Evolutionary conservation across 2,888 invertebrate species (phyloP), one percentile per base, ranked within the genome.

Genomic region (Volucella bombylans): DNA sequence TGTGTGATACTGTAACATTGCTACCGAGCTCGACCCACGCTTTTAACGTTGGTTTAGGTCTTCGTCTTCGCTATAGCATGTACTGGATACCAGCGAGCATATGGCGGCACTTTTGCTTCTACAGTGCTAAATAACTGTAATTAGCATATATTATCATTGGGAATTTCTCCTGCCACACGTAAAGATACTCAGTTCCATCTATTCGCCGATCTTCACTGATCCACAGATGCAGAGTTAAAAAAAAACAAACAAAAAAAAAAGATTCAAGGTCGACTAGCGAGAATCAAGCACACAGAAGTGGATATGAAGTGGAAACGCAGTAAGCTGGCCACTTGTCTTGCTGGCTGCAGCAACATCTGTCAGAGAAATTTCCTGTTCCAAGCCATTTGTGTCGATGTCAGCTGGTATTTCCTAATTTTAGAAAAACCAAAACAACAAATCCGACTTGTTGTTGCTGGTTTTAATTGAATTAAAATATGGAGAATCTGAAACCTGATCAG

Each of bases 101-200:
- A 31, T 80, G 74, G 81, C 85, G 85, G 85, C 80, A 81, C 81
- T 85, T 80, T 85, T 71, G 81, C 76, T 74, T 62, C 62, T 62
- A 52, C 67, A 72, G 81, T 72, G 85, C 85, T 85, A 85, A 85
- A 81, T 77, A 85, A 85, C 81, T 57, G 76, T 81, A 85, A 85
- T 85, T 85, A 81, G 81, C 81, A 85, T 85, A 81, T 69, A 80
- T 81, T 85, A 85, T 81, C 76, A 68, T 72, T 50, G 59, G 72
- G 77, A 77, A 72, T 81, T 85, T 81, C 85, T 85, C 81, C 52
- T 41, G 55, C 11, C 31, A 31, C 31, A 31, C 6, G 31, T 6
- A 31, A 6, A 31, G 31, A 31, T 31, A 31, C 31, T 6, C 31
- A 31, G 6, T 6, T 31, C 31, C 31, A 31, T 6, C 31, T 31